phyloP scores from a whole-genome alignment of 2,797 vertebrate genomes.

The Diceros bicornis region DNA sequence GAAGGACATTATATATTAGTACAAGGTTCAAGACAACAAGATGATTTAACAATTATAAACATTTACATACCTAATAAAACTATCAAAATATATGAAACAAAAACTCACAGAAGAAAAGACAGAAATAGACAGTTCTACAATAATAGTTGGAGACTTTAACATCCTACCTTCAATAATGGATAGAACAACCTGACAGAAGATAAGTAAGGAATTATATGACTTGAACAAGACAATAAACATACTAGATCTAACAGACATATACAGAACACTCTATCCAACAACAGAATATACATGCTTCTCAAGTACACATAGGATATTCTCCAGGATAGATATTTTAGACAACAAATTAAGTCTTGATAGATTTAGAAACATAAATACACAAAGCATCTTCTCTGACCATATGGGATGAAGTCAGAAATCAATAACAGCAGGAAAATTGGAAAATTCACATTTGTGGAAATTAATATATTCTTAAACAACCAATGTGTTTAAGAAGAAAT shows the following conservation, averaged over 20 bases:
- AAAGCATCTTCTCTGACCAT: neutral
- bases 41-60: neutral
- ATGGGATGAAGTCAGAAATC: neutral
- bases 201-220: neutral
- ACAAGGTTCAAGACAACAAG: neutral
- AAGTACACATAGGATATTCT: neutral
- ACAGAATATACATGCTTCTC: neutral
- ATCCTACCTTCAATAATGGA: neutral
- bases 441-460: neutral
- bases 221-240: neutral
- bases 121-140: neutral
- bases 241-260: neutral
- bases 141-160: neutral
- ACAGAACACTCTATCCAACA: neutral
- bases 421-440: neutral
- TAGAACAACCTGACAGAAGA: neutral
- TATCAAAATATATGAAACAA: neutral
- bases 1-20: neutral
- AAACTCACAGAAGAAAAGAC: neutral
- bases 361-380: neutral
- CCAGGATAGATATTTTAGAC: neutral
- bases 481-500: neutral
- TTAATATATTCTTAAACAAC: neutral
- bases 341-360: neutral
- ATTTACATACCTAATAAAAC: neutral